Conservation (phyloP, 2,797 vertebrate species). For the Psittacula derbiana region DNA sequence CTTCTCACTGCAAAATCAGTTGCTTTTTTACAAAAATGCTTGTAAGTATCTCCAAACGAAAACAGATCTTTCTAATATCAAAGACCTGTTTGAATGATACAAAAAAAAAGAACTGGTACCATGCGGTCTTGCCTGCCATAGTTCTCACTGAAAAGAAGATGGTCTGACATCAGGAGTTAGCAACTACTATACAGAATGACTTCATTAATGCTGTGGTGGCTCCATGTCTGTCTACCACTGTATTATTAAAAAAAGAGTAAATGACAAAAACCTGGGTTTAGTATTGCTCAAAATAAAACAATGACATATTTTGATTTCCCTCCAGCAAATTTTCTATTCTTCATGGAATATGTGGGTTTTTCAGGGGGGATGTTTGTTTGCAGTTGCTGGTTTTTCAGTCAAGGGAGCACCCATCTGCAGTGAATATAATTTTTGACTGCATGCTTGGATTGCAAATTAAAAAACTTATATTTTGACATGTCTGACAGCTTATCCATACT, state of each 20-base stretch:
- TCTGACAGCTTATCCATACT: not conserved
- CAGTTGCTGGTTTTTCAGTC: not conserved
- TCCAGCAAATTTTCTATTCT: not conserved
- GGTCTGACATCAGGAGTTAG: not conserved
- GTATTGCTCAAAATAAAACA: not conserved
- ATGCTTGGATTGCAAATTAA: not conserved
- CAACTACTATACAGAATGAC: not conserved
- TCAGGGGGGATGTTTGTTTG: fast-evolving
- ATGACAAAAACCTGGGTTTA: not conserved
- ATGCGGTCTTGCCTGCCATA: not conserved
- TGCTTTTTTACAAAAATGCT: not conserved
- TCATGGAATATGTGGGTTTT: not conserved
- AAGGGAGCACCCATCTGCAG: not conserved
- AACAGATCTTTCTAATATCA: not conserved
- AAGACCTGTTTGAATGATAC: not conserved
- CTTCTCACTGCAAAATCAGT: not conserved
- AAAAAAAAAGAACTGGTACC: fast-evolving
- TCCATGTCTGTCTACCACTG: not conserved
- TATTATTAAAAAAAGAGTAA: not conserved
- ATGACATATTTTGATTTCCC: not conserved
- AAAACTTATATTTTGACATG: not conserved
- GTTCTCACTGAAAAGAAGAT: not conserved
- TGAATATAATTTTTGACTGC: not conserved
- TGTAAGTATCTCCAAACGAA: not conserved
- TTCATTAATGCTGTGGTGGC: not conserved